phyloP scores from a whole-genome alignment of 2,797 vertebrate species.

The Australoheros facetus region DNA sequence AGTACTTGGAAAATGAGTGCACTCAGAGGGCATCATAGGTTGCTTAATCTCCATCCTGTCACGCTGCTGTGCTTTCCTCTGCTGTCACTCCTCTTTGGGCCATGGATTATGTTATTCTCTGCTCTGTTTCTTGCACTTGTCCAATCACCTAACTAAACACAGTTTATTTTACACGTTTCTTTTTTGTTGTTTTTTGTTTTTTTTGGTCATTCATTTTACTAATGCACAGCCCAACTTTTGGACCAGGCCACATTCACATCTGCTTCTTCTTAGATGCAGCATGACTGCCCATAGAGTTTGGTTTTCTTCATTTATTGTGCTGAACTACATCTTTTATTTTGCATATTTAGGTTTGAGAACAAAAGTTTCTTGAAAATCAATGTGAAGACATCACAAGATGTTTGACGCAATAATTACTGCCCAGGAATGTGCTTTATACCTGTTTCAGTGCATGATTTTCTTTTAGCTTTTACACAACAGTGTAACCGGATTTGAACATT shows the following conservation, averaged over 20 bases:
- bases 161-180: constrained; percentile 11
- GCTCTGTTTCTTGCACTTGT: constrained; percentile 13
- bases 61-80: constrained; percentile 51
- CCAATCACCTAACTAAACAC: constrained; percentile 8
- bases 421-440: neutral
- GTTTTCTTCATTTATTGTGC: constrained; percentile 28
- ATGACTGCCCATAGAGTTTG: neutral
- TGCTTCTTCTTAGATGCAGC: constrained; percentile 22
- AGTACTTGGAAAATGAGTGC: constrained; percentile 35
- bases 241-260: constrained; percentile 3
- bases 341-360: neutral
- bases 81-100: constrained; percentile 23
- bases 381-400: neutral
- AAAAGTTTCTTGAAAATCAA: neutral
- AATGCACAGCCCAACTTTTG: neutral
- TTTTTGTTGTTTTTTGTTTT: neutral
- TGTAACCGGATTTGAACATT: neutral
- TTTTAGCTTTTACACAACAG: neutral
- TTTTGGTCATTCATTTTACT: neutral
- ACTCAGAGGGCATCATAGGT: constrained; percentile 56
- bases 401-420: neutral
- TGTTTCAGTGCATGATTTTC: neutral
- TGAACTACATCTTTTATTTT: constrained; percentile 19
- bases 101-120: constrained; percentile 19
- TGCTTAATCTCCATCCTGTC: constrained; percentile 64